Evolutionary conservation across 2,888 invertebrate species (phyloP), one percentile per base, ranked within the genome.

Genomic region (Melikaiella ostensackeni): DNA sequence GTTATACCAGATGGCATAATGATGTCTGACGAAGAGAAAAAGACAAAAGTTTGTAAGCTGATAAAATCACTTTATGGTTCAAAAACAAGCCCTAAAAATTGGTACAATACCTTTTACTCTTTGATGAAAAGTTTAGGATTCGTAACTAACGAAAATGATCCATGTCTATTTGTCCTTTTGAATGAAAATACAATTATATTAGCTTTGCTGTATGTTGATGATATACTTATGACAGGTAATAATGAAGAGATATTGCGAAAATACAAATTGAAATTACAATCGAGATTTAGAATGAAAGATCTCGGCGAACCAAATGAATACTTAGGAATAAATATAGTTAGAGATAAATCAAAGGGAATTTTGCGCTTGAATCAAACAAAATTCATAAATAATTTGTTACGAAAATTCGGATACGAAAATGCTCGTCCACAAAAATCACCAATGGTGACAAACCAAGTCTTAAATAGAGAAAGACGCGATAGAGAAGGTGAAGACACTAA

Each of bases 321-420:
- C n/a, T 50, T 50, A n/a, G 50, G 50, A n/a, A 50, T 50, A 50
- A 50, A 50, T n/a, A 50, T 50, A 50, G 3, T 50, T 50, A 50
- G 50, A 50, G 50, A 50, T 50, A 50, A 50, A 50, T 50, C 50
- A 50, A 50, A 50, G 3, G 50, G 50, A 50, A 57, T 57, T 11
- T 24, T 77, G 46, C 33, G 8, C 1, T 42, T 81, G 16, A 78
- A 30, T n/a, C 80, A 81, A 75, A 50, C 74, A 50, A 74, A 76
- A 0, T 76, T 79, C 66, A 82, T 75, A 21, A 30, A 75, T 13
- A 82, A 77, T 27, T 77, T 79, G 59, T 42, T 81, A 42, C 30
- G 76, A 30, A 76, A 57, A 64, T 82, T 82, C 62, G 76, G 74
- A 3, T 73, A 79, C 75, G 27, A 74, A 50, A 76, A 81, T 0